Evolutionary conservation across 2,888 invertebrate species (phyloP), one percentile per base, ranked within the genome.

Genomic region (Clostera curtula): DNA sequence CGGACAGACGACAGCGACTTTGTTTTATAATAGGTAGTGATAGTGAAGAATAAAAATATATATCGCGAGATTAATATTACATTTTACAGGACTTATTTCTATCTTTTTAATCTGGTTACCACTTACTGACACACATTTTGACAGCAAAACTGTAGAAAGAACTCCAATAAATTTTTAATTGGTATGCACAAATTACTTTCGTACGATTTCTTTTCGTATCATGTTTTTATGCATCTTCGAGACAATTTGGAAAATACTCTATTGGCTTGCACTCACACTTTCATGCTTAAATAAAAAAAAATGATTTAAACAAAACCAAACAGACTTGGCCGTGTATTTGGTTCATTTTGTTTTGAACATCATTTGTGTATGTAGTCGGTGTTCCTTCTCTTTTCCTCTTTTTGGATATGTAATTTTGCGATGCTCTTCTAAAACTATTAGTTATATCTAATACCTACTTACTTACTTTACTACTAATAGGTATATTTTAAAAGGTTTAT

Each of bases 311-410:
- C 43, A 29, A 41, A 43, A 40, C 31, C 39, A 39, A 35, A 38
- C 46, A 43, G 43, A 41, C 49, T 40, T 58, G 48, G 49, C 44
- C 37, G 39, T 43, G 43, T 49, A 52, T 49, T 69, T 57, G 61
- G 56, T 61, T 64, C 64, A 51, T 61, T 60, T 57, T 56, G 49
- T 48, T 40, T 60, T 63, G 40, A 32, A 40, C 31, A 36, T 42
- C 40, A 38, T 64, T 52, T 64, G 61, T 64, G 61, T 76, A 61
- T 64, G 70, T 83, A 82, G 82, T 79, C 79, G 70, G 80, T 83
- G 83, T 83, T 83, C 83, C 50, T 82, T 83, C 83, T 83, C 83
- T 83, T 80, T 79, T 63, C 72, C 73, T 68, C 62, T 67, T 65
- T 59, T 49, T 63, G 47, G 41, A 57, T 42, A 56, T 42, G 43